These are phyloP conservation scores for Halcyon badia DNA, from an alignment of 2,797 vertebrate species.

Conservation along the genomic window DNA sequence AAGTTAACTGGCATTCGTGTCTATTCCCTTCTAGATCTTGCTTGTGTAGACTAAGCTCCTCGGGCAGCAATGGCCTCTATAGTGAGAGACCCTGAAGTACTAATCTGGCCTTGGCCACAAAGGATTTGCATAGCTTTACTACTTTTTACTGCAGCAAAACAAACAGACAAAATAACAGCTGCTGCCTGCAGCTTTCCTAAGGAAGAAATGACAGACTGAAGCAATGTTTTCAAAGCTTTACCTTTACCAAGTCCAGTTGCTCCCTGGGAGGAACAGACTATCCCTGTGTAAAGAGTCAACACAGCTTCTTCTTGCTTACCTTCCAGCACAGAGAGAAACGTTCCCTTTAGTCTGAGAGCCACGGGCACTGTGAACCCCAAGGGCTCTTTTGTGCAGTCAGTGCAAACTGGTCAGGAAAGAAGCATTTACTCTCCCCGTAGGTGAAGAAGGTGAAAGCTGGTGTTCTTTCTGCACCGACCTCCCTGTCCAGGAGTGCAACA, in stretches of 20 bases:
- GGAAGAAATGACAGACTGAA: background rate
- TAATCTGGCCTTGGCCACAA: background rate
- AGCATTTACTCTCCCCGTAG: background rate
- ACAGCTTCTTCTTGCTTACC: background rate
- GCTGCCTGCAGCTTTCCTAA: background rate
- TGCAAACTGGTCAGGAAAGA: background rate
- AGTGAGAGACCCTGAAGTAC: background rate
- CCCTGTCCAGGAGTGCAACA: background rate
- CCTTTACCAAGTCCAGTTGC: background rate
- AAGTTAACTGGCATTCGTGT: background rate
- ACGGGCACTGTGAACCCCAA: background rate
- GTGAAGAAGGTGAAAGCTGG: background rate
- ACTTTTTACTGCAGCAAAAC: background rate
- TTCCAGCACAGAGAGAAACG: background rate
- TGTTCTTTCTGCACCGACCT: background rate
- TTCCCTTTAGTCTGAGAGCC: background rate
- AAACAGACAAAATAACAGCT: background rate
- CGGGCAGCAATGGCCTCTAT: background rate
- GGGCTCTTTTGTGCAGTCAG: background rate
- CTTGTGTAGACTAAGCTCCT: background rate
- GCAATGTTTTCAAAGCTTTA: background rate
- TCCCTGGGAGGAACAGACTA: background rate
- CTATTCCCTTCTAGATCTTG: background rate
- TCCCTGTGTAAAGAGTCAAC: background rate
- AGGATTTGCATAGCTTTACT: background rate